Evolutionary conservation across 2,113 vertebrate species (phyloP).

Genomic region (Phalacrocorax brasilianus): DNA sequence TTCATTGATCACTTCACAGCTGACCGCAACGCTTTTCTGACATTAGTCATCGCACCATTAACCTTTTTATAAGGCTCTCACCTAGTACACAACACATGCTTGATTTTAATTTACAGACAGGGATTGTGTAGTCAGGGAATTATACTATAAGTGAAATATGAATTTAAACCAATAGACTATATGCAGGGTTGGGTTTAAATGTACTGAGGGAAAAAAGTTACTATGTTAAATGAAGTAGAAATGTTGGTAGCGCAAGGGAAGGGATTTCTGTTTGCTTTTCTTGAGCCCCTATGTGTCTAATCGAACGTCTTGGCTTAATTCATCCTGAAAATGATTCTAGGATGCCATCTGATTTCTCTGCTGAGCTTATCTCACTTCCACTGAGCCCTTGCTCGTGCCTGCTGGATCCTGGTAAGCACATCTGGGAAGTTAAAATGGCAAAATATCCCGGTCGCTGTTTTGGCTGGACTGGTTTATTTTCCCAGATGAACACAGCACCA

Average conservation of each 20-base stretch:
- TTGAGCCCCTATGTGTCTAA: background rate
- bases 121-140: background rate
- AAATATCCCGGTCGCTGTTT: background rate
- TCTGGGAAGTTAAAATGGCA: background rate
- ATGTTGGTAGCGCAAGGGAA: background rate
- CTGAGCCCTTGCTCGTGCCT: background rate
- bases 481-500: background rate
- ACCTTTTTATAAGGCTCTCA: constrained; percentile 1
- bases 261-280: background rate
- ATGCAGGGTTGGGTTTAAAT: background rate
- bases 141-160: background rate
- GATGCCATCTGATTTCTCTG: background rate
- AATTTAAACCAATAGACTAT: background rate
- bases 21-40: background rate
- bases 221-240: background rate
- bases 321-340: background rate
- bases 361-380: background rate
- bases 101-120: background rate
- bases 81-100: background rate
- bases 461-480: background rate
- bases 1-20: constrained; percentile 27
- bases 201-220: background rate
- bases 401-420: background rate
- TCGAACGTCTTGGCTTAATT: background rate
- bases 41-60: background rate